A percentile compares a stretch with the other conserved stretches of the same genome.
phyloP scores from a whole-genome alignment of 2,797 vertebrate genomes.

The Alauda arvensis region DNA sequence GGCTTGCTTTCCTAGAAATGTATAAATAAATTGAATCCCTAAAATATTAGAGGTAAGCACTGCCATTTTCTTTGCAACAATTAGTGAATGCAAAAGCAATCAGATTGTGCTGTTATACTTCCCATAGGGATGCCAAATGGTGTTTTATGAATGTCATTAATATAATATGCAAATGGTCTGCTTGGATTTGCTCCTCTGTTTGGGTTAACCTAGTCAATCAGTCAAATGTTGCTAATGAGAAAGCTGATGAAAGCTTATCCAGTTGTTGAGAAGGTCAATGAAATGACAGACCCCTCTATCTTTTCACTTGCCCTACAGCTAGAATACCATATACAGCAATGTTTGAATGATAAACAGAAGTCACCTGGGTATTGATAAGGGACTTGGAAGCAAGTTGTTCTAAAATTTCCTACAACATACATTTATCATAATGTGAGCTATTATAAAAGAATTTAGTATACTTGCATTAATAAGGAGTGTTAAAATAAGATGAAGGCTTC shows the following conservation, averaged over 20 bases:
- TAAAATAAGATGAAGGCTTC: background rate
- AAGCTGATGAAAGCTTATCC: slow-evolving; percentile 29
- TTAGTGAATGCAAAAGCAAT: slow-evolving; percentile 22
- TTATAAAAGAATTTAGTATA: background rate
- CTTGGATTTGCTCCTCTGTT: slow-evolving; percentile 23
- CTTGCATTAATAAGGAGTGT: background rate
- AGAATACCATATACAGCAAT: background rate
- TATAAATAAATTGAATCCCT: background rate
- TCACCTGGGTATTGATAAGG: slow-evolving; percentile 10
- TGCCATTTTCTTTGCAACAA: slow-evolving; percentile 25
- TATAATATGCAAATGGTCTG: slow-evolving; percentile 59
- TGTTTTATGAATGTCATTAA: slow-evolving; percentile 58
- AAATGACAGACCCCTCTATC: background rate
- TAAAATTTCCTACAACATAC: background rate
- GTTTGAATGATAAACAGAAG: slow-evolving; percentile 10
- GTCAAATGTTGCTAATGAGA: slow-evolving; percentile 43
- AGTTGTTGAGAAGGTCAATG: slow-evolving; percentile 32
- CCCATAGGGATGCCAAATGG: slow-evolving; percentile 51
- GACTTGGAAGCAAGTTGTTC: background rate
- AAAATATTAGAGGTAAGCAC: background rate
- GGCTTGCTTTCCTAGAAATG: background rate
- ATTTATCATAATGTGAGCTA: background rate
- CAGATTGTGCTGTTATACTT: slow-evolving; percentile 17
- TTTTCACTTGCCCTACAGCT: background rate
- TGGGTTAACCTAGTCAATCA: slow-evolving; percentile 56